A percentile compares a stretch with the other conserved stretches of the same genome.
These are phyloP conservation scores for Chelon labrosus DNA, from an alignment of 2,797 vertebrate species.

Conservation along the genomic window DNA sequence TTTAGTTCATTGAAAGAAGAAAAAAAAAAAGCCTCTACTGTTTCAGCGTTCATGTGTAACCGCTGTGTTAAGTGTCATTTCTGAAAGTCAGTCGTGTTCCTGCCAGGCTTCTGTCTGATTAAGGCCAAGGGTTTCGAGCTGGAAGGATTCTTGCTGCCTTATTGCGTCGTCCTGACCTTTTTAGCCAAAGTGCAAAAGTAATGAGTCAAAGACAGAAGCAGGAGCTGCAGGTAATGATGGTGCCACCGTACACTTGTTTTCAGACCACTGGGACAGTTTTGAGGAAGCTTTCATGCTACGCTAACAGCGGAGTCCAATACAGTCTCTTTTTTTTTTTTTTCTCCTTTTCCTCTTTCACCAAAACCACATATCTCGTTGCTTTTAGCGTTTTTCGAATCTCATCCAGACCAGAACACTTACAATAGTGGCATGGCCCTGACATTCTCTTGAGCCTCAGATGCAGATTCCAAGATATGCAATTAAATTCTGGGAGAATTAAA, in stretches of 20 bases:
- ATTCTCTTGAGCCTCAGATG: background rate
- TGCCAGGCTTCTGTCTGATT: conserved; percentile 5
- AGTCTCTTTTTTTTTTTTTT: too few species aligned
- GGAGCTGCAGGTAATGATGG: conserved; percentile 9
- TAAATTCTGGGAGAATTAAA: background rate
- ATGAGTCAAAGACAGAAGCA: conserved; percentile 21
- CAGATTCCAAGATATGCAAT: background rate
- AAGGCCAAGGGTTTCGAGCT: conserved; percentile 9
- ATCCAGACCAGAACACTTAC: background rate
- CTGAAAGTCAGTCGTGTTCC: background rate
- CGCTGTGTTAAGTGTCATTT: conserved; percentile 2
- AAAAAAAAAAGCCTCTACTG: background rate
- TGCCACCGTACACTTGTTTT: background rate
- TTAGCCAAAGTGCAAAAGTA: conserved; percentile 45
- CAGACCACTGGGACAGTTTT: conserved; percentile 13
- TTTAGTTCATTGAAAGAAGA: background rate
- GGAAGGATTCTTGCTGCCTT: conserved; percentile 8
- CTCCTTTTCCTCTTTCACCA: background rate
- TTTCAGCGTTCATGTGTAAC: background rate
- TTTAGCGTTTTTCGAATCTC: background rate
- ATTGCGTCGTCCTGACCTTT: conserved; percentile 41
- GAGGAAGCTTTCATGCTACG: conserved; percentile 12
- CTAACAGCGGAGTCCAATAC: too few species aligned
- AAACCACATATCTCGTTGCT: background rate
- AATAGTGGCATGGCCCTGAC: too few species aligned